Evolutionary conservation across 2,113 vertebrate genomes (phyloP), one percentile per base, ranked within the genome.

Genomic region (Megalops atlanticus): DNA sequence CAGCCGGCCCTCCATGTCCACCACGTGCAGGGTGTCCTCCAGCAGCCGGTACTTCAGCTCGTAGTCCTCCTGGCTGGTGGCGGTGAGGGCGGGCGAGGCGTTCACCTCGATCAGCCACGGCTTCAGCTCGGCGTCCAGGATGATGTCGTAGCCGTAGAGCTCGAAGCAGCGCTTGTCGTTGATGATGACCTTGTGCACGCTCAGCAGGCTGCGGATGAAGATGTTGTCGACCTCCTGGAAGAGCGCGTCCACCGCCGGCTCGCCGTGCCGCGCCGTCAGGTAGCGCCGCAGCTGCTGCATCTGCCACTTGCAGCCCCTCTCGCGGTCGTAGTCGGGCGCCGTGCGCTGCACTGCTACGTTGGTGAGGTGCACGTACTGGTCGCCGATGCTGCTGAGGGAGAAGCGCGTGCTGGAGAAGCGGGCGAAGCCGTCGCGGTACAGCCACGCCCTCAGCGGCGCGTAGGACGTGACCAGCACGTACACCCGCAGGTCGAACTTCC

Each of bases 101-200:
- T 95, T 97, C 58, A 64, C 38, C 38, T 74, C 36, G 16, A 41
- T 39, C 18, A 64, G 72, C 36, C 84, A 97, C 90, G 92, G 94
- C 85, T 97, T 97, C 74, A 97, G 94, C 84, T 94, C 89, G 82
- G 93, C 89, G 83, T 95, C 95, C 68, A 95, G 90, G 40, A 96
- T 89, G 83, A 95, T 95, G 90, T 96, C 95, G 0, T 95, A 97
- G 36, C 95, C 93, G 0, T 95, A 96, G 15, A 97, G 92, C 84
- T 96, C 95, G 43, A 95, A 96, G 91, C 92, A 95, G 85, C 92
- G 91, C 84, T 95, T 96, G 93, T 96, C 96, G 16, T 95, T 96
- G 88, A 95, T 96, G 72, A 96, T 95, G 86, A 94, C 89, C 79
- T 95, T 95, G 86, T 96, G 96, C 49, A 96, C 95, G 0, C 95